These are phyloP conservation scores for Petrolisthes manimaculis DNA, from an alignment of 2,888 invertebrate genomes.

Conservation along the genomic window DNA sequence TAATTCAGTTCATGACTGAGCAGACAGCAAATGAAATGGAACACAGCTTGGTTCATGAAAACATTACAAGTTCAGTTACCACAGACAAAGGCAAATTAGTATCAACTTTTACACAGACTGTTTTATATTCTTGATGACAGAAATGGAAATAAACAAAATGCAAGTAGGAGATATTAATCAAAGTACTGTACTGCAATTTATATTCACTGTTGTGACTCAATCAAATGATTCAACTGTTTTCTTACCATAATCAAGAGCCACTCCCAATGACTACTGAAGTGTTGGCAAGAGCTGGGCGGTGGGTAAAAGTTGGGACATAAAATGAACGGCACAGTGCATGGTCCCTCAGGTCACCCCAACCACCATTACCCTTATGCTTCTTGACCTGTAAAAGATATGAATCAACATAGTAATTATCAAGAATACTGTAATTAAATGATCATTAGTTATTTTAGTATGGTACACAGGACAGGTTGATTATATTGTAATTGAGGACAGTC, in stretches of 20 bases:
- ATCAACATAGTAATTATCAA: neutral
- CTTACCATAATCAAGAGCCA: constrained; percentile 48
- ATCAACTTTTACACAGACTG: too few species aligned
- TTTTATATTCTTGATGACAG: too few species aligned
- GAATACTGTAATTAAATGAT: neutral
- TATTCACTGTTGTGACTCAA: neutral
- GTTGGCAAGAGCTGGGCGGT: neutral
- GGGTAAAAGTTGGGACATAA: neutral
- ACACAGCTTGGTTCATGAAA: too few species aligned
- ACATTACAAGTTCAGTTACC: too few species aligned
- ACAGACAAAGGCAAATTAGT: too few species aligned
- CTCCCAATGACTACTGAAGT: constrained; percentile 17
- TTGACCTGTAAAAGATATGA: constrained; percentile 70
- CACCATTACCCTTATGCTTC: constrained; percentile 91
- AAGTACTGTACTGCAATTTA: too few species aligned
- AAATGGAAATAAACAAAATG: too few species aligned
- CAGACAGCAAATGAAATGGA: too few species aligned
- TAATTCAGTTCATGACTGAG: too few species aligned
- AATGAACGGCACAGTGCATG: constrained; percentile 78
- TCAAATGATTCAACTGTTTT: neutral
- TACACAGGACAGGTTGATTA: too few species aligned
- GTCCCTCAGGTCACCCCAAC: constrained; percentile 96
- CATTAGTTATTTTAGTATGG: neutral
- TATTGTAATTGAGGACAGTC: too few species aligned
- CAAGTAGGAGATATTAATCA: too few species aligned